A percentile compares a stretch with the other conserved stretches of the same genome.
These are phyloP conservation scores for Diadophis punctatus DNA, from an alignment of 2,113 vertebrate species.

Conservation along the genomic window DNA sequence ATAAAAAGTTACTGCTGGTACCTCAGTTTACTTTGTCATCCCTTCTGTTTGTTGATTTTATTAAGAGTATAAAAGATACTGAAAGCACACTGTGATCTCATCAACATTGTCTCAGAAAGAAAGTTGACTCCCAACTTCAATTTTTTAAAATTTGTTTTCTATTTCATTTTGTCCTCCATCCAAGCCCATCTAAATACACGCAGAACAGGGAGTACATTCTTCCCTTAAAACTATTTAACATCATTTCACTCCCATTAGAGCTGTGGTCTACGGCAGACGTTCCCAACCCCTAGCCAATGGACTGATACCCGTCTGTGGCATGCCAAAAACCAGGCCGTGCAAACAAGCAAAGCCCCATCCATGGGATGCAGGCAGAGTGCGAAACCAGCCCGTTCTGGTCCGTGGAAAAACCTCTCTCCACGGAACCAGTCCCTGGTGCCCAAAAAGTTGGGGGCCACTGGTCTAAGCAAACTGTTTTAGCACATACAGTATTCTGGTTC, in stretches of 20 bases:
- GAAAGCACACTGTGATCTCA: conserved; percentile 6
- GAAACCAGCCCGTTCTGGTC: no score
- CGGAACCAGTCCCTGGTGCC: no score
- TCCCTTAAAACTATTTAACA: neutral
- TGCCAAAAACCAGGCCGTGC: no score
- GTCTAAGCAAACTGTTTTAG: neutral
- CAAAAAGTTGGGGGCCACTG: neutral
- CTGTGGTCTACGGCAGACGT: neutral
- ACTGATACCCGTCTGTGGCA: no score
- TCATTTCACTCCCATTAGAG: neutral
- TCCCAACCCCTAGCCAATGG: no score
- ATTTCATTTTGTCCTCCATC: neutral
- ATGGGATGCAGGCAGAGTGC: no score
- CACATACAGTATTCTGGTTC: neutral
- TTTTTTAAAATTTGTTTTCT: neutral
- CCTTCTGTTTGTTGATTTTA: conserved; percentile 6
- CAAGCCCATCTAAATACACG: conserved; percentile 2
- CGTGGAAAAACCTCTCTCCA: no score
- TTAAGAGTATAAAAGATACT: conserved; percentile 1
- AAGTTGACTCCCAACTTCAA: neutral
- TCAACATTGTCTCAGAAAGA: neutral
- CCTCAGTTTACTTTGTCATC: neutral
- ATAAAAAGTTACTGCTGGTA: neutral
- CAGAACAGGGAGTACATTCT: neutral
- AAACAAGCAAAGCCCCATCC: no score